These are phyloP conservation scores for Origma solitaria DNA, from an alignment of 2,113 vertebrate species.

Conservation along the genomic window DNA sequence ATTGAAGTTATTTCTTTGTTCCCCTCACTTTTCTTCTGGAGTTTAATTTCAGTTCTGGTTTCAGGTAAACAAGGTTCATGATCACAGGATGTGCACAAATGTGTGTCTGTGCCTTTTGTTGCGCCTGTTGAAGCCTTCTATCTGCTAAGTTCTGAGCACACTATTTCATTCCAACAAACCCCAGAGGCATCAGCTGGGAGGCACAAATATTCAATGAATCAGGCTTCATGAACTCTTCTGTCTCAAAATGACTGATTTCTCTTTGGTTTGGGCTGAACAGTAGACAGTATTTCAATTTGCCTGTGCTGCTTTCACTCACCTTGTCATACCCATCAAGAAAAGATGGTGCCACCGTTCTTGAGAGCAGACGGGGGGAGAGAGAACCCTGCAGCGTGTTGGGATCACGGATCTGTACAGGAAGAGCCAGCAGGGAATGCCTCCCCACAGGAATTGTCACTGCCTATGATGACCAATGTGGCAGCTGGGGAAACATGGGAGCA, in stretches of 20 bases:
- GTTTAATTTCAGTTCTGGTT: neutral
- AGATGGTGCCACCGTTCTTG: fast-evolving
- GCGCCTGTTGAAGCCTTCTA: neutral
- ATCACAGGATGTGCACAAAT: neutral
- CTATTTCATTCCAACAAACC: neutral
- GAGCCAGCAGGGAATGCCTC: neutral
- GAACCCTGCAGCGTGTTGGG: fast-evolving
- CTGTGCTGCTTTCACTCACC: neutral
- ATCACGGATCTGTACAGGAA: neutral
- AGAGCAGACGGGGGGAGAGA: neutral
- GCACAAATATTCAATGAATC: neutral
- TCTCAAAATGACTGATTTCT: neutral
- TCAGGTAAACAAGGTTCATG: neutral
- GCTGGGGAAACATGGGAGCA: neutral
- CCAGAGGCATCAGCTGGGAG: neutral
- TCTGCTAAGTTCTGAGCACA: neutral
- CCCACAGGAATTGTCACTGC: neutral
- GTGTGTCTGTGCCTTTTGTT: neutral
- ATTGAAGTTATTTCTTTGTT: neutral
- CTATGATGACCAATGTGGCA: fast-evolving
- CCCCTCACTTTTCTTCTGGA: neutral
- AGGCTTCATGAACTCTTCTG: neutral
- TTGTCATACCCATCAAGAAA: neutral
- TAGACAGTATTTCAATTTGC: neutral
- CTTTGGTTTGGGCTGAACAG: neutral